Conservation (phyloP, 2,888 invertebrate species). For the Rhamnusium bicolor region DNA sequence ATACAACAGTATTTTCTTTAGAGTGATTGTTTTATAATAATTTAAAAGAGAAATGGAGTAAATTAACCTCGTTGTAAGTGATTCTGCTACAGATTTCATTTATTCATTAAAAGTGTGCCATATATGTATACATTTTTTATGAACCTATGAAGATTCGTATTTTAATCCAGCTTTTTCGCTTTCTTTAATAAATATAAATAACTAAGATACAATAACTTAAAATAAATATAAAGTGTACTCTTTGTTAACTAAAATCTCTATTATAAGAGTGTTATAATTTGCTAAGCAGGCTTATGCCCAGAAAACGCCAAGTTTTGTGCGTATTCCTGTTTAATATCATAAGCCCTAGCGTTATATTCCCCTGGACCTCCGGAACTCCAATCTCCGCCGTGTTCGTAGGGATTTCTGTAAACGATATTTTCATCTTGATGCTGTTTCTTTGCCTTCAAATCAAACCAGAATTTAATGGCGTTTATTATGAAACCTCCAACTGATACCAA, state of each 20-base stretch:
- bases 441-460: conserved; percentile 79
- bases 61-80: too few species aligned
- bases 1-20: too few species aligned
- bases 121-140: neutral
- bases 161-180: too few species aligned
- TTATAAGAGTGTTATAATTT: too few species aligned
- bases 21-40: too few species aligned
- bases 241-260: too few species aligned
- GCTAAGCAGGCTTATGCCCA: conserved; percentile 52
- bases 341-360: conserved; percentile 47
- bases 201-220: neutral
- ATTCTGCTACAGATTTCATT: neutral
- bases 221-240: neutral
- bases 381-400: conserved; percentile 44
- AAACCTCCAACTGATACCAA: conserved; percentile 80
- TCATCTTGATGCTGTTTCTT: conserved; percentile 72
- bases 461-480: conserved; percentile 80
- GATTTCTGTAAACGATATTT: conserved; percentile 52
- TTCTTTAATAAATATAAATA: neutral
- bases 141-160: neutral
- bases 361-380: conserved; percentile 40
- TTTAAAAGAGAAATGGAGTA: too few species aligned
- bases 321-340: conserved; percentile 52
- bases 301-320: conserved; percentile 64
- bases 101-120: neutral